These are phyloP conservation scores for Microdon myrmicae DNA, from an alignment of 2,888 invertebrate genomes.

Conservation along the genomic window DNA sequence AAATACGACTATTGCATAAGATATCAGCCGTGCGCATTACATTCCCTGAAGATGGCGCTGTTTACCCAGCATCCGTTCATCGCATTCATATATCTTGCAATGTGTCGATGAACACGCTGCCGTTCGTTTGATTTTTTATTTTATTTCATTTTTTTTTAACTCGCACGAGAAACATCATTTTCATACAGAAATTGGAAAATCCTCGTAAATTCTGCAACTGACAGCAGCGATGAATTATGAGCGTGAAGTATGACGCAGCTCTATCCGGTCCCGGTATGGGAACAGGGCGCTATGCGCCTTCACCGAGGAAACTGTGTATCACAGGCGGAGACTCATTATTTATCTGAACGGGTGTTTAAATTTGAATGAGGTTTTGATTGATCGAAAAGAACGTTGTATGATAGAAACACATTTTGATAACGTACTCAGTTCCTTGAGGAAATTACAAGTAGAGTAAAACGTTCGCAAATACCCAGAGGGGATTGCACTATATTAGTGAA, in stretches of 20 bases:
- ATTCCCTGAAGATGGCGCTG: conserved; percentile 14
- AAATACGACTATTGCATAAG: too few relatives aligned
- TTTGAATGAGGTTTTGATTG: conserved; percentile 17
- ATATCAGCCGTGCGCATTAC: conserved; percentile 26
- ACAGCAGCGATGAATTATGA: conserved; percentile 38
- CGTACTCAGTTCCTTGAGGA: too few relatives aligned
- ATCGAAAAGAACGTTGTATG: not conserved
- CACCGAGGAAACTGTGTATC: conserved; percentile 1
- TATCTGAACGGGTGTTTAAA: conserved; percentile 16
- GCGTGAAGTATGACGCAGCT: conserved; percentile 3
- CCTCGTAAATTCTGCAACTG: conserved; percentile 23
- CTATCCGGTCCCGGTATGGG: not conserved
- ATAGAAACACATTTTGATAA: too few relatives aligned
- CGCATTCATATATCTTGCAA: conserved; percentile 13
- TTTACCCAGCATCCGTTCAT: not conserved
- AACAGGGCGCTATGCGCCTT: not conserved
- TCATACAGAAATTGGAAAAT: conserved; percentile 43
- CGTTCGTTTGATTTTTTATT: too few relatives aligned
- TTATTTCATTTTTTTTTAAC: too few relatives aligned
- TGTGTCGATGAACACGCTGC: conserved; percentile 11
- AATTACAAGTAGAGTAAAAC: too few relatives aligned
- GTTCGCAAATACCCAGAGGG: too few relatives aligned
- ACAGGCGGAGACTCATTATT: conserved; percentile 17
- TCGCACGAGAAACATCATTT: conserved; percentile 31
- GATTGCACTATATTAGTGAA: too few relatives aligned